Conservation (phyloP, 1,140 invertebrate species). For the Gonioctena quinquepunctata region DNA sequence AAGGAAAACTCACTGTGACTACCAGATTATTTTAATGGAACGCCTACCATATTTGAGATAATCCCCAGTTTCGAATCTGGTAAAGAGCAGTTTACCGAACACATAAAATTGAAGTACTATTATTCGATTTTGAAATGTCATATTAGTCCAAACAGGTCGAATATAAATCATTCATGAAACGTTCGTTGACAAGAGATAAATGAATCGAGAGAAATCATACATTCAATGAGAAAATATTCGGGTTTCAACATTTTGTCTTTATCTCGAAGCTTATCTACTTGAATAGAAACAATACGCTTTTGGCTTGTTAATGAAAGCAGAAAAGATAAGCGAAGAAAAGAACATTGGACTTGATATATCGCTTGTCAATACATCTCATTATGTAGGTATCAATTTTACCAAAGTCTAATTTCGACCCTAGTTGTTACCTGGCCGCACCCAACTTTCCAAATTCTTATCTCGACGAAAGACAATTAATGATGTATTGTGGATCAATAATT, state of each 20-base stretch:
- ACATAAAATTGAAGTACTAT: conserved; percentile 3
- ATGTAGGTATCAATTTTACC: conserved; percentile 6
- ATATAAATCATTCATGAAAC: neutral
- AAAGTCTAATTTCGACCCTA: conserved; percentile 11
- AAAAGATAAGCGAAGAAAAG: neutral
- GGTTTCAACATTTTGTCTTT: neutral
- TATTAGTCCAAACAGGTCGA: neutral
- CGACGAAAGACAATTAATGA: conserved; percentile 16
- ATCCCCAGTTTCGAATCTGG: neutral
- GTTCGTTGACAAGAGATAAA: neutral
- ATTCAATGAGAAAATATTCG: neutral
- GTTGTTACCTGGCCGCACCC: conserved; percentile 12
- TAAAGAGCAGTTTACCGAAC: neutral
- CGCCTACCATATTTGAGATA: conserved; percentile 16
- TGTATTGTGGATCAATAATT: conserved; percentile 19
- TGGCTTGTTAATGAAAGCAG: neutral
- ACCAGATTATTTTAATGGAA: conserved; percentile 22
- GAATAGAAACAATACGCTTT: neutral
- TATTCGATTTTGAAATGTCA: neutral
- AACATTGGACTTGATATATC: neutral
- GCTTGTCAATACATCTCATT: conserved; percentile 17
- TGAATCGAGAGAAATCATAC: neutral
- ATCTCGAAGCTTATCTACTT: neutral
- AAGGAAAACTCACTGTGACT: conserved; percentile 4
- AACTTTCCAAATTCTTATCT: conserved; percentile 22